Evolutionary conservation across 1,140 invertebrate genomes (phyloP).

Genomic region (Drosophila micromelanica): DNA sequence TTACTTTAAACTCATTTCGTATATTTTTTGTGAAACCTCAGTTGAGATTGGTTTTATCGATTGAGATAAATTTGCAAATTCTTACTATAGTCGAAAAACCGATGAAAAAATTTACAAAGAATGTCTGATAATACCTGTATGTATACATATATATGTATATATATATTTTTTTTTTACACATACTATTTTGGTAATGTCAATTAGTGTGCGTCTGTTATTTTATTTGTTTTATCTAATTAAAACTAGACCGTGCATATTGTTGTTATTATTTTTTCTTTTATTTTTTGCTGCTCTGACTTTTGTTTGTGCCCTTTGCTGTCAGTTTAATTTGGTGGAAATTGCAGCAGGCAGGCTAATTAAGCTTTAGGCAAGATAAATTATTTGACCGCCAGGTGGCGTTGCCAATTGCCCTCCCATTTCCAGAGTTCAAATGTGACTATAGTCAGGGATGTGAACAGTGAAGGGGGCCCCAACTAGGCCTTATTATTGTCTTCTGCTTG

Average conservation of each 20-base stretch:
- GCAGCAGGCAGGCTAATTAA: constrained; percentile 65
- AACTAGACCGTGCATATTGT: constrained; percentile 43
- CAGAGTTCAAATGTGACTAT: constrained; percentile 28
- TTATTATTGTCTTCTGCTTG: constrained; percentile 54
- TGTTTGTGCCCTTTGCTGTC: constrained; percentile 43
- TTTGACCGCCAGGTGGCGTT: constrained; percentile 60
- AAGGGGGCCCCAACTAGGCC: constrained; percentile 4
- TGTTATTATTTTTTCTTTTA: constrained; percentile 14
- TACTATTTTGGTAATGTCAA: constrained; percentile 9
- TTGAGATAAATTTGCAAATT: too few species aligned
- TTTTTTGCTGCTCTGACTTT: constrained; percentile 8
- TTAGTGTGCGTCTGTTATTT: constrained; percentile 25
- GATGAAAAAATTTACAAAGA: too few species aligned
- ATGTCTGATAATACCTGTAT: too few species aligned
- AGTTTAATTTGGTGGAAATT: constrained; percentile 76
- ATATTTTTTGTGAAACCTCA: too few species aligned
- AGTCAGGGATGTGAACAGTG: not conserved
- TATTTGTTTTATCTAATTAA: constrained; percentile 40
- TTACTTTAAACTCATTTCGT: too few species aligned
- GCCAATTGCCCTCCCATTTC: constrained; percentile 34
- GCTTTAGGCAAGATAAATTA: constrained; percentile 62
- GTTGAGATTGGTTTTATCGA: too few species aligned
- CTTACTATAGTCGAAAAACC: too few species aligned
- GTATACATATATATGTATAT: not conserved
- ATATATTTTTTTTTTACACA: not conserved